These are phyloP conservation scores for Solenodon paradoxus DNA, from an alignment of 2,113 vertebrate genomes.

Conservation along the genomic window DNA sequence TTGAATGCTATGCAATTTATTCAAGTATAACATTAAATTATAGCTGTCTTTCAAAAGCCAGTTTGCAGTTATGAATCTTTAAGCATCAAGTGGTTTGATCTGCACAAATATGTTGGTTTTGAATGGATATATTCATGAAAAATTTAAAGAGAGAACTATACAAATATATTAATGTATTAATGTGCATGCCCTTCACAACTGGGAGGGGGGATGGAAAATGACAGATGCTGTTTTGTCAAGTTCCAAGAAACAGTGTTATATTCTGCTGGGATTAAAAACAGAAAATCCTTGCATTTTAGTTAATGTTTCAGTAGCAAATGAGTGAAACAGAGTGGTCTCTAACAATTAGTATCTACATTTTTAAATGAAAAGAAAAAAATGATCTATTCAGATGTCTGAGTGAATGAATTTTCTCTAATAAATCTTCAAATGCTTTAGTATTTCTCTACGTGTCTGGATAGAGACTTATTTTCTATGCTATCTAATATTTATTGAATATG, in stretches of 20 bases:
- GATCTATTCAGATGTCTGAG: background rate
- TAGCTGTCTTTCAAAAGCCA: conserved; percentile 62
- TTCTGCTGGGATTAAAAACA: background rate
- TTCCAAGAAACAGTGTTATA: background rate
- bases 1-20: conserved; percentile 62
- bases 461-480: background rate
- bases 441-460: background rate
- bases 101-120: background rate
- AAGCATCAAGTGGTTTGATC: conserved; percentile 40
- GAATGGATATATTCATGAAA: conserved; percentile 59
- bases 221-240: background rate
- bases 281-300: background rate
- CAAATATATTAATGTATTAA: conserved; percentile 1
- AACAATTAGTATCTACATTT: background rate
- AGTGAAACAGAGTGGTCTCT: background rate
- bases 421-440: background rate
- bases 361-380: background rate
- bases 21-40: conserved; percentile 63
- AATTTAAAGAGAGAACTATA: background rate
- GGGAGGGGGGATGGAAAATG: background rate
- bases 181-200: background rate
- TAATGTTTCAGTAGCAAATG: background rate
- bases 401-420: background rate
- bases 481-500: background rate
- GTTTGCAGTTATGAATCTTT: conserved; percentile 63